Conservation (phyloP, 2,113 vertebrate genomes). For the Proteles cristata region DNA sequence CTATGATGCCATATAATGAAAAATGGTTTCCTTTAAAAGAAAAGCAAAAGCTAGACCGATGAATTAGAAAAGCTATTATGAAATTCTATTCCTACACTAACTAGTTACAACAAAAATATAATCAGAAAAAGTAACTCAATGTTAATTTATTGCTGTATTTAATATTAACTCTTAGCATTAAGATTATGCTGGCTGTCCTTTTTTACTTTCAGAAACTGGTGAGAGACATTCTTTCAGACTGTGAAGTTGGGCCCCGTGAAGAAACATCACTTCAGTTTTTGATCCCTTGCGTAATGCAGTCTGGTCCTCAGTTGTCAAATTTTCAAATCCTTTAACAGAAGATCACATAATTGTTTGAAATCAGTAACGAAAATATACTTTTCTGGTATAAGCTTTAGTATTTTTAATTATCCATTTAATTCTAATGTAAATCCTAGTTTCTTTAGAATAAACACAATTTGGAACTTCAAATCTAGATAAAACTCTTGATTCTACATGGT, state of each 20-base stretch:
- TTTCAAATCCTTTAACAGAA: conserved; percentile 91
- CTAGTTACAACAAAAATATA: conserved; percentile 41
- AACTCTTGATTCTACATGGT: background rate
- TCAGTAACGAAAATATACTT: background rate
- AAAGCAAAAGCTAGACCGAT: conserved; percentile 2
- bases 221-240: conserved; percentile 87
- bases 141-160: conserved; percentile 12
- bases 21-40: conserved; percentile 7
- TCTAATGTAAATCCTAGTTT: background rate
- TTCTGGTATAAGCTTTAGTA: conserved; percentile 10
- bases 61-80: conserved; percentile 17
- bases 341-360: background rate
- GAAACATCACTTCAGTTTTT: conserved; percentile 94
- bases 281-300: conserved; percentile 90
- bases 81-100: background rate
- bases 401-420: conserved; percentile 10
- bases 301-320: conserved; percentile 93
- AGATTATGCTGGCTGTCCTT: background rate
- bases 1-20: background rate
- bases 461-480: conserved; percentile 42
- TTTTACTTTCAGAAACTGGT: conserved; percentile 87
- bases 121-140: conserved; percentile 3
- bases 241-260: conserved; percentile 93
- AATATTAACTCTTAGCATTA: background rate
- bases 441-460: background rate